Conservation (phyloP, 2,888 invertebrate genomes). For the Orthonychiurus folsomi region DNA sequence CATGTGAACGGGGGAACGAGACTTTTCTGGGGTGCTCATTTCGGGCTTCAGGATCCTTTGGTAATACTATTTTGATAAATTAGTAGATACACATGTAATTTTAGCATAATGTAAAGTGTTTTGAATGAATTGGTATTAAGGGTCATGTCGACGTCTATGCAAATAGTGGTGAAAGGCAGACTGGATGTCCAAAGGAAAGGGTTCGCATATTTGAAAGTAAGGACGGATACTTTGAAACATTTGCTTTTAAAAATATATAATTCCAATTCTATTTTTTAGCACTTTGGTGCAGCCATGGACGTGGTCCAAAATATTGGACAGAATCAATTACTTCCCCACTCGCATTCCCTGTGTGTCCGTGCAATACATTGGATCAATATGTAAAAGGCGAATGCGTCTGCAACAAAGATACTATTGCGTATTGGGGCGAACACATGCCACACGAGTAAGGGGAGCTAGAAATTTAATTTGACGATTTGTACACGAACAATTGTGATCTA, state of each 20-base stretch:
- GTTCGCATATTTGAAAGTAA: slow-evolving; percentile 30
- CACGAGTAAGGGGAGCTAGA: not conserved
- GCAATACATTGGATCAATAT: slow-evolving; percentile 29
- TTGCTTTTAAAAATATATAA: not conserved
- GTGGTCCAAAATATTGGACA: slow-evolving; percentile 31
- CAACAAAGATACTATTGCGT: slow-evolving; percentile 6
- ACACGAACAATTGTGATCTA: too few relatives aligned
- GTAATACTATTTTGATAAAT: too few relatives aligned
- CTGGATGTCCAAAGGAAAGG: slow-evolving; percentile 30
- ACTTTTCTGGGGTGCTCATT: slow-evolving; percentile 17
- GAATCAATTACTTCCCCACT: slow-evolving; percentile 32
- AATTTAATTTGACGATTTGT: too few relatives aligned
- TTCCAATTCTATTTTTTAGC: not conserved
- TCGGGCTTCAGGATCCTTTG: slow-evolving; percentile 16
- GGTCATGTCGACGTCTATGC: slow-evolving; percentile 27
- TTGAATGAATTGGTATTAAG: too few relatives aligned
- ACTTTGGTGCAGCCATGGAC: slow-evolving; percentile 30
- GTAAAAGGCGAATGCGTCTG: slow-evolving; percentile 28
- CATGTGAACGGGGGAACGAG: slow-evolving; percentile 20
- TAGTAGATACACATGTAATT: too few relatives aligned
- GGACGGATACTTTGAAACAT: not conserved
- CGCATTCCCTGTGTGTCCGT: slow-evolving; percentile 34
- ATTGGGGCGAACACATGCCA: not conserved
- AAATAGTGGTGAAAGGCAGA: slow-evolving; percentile 28
- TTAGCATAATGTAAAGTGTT: too few relatives aligned